phyloP scores from a whole-genome alignment of 2,888 invertebrate genomes.

The Lasioglossum figueresi region DNA sequence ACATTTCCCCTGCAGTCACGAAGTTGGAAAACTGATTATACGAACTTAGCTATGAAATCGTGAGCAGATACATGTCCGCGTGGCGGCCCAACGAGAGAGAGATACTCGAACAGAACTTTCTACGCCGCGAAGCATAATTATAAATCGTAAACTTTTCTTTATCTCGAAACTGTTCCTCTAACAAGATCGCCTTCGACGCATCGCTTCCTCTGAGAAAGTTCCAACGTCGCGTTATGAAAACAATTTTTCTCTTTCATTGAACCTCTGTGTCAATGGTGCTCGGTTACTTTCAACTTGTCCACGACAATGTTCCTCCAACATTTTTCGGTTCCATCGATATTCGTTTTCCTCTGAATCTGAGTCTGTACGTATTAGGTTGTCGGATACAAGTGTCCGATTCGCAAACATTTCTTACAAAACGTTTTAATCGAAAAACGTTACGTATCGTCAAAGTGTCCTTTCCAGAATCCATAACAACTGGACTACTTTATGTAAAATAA shows the following conservation, averaged over 20 bases:
- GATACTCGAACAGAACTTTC: conserved; percentile 43
- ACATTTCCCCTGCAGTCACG: not conserved
- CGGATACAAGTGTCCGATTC: too few relatives aligned
- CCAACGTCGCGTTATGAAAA: conserved; percentile 30
- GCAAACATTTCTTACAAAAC: too few relatives aligned
- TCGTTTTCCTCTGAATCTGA: not conserved
- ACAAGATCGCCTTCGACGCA: conserved; percentile 34
- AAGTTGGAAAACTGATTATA: conserved; percentile 14
- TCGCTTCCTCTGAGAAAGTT: conserved; percentile 48
- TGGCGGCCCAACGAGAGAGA: not conserved
- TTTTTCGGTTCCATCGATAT: not conserved
- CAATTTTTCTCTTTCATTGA: conserved; percentile 34
- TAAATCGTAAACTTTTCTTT: conserved; percentile 40
- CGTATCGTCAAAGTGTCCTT: too few relatives aligned
- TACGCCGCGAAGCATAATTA: conserved; percentile 45
- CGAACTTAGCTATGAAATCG: conserved; percentile 5
- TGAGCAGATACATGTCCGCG: not conserved
- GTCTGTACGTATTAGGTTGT: not conserved
- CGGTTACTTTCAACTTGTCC: conserved; percentile 23
- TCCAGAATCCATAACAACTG: too few relatives aligned
- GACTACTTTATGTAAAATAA: too few relatives aligned
- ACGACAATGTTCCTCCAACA: not conserved
- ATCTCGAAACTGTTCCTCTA: conserved; percentile 20
- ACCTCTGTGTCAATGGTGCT: conserved; percentile 12
- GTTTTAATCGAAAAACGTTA: too few relatives aligned